These are phyloP conservation scores for Bujurquina vittata DNA, from an alignment of 2,113 vertebrate genomes.

Conservation along the genomic window DNA sequence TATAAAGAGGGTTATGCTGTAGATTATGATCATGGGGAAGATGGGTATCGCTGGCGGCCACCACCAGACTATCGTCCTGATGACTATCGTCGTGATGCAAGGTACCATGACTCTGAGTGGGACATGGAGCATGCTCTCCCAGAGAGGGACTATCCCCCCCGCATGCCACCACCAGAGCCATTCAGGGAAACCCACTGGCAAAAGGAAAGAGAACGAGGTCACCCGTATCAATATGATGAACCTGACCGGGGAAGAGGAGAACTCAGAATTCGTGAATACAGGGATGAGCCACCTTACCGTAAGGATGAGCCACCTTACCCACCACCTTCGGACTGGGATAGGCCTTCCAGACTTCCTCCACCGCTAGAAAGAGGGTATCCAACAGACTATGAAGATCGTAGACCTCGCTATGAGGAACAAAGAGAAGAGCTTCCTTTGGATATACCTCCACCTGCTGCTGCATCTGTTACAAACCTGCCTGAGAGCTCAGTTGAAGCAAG, in stretches of 20 bases:
- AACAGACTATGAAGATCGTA: constrained; percentile 63
- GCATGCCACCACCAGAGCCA: constrained; percentile 85
- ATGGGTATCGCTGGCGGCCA: constrained; percentile 81
- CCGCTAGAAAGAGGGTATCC: constrained; percentile 71
- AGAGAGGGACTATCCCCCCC: constrained; percentile 85
- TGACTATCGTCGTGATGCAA: constrained; percentile 84
- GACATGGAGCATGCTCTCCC: constrained; percentile 80
- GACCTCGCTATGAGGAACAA: constrained; percentile 80
- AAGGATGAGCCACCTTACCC: constrained; percentile 83
- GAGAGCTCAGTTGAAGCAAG: constrained; percentile 80
- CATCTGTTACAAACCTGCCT: constrained; percentile 72
- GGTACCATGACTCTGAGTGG: constrained; percentile 85
- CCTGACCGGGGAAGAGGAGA: constrained; percentile 85
- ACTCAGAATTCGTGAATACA: constrained; percentile 87
- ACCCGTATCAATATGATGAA: constrained; percentile 84
- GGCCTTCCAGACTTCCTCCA: constrained; percentile 66
- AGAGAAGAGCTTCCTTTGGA: constrained; percentile 67
- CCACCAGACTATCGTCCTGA: constrained; percentile 80
- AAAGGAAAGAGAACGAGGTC: constrained; percentile 79
- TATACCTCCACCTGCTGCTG: constrained; percentile 39
- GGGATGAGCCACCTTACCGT: constrained; percentile 83
- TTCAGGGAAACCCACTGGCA: constrained; percentile 88
- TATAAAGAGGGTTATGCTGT: constrained; percentile 60
- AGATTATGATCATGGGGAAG: constrained; percentile 81
- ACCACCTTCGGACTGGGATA: constrained; percentile 86